A percentile compares a stretch with the other conserved stretches of the same genome.
phyloP scores from a whole-genome alignment of 2,113 vertebrate genomes.

The Rana temporaria region DNA sequence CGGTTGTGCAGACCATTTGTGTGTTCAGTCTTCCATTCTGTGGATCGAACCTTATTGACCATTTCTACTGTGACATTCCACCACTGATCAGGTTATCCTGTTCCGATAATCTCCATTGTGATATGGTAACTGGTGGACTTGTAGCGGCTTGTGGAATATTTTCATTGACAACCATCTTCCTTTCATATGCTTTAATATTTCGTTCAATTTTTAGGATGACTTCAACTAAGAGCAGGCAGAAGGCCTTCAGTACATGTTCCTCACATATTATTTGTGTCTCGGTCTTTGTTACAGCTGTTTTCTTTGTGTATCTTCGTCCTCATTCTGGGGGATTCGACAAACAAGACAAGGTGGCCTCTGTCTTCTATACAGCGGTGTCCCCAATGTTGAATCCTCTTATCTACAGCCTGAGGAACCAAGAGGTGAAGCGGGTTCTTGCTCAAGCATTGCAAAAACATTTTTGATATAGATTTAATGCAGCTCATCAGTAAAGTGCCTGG shows the following conservation, averaged over 20 bases:
- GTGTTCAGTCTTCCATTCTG: neutral
- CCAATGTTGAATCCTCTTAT: no score
- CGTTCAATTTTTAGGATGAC: neutral
- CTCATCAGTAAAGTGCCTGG: no score
- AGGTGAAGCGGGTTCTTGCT: neutral
- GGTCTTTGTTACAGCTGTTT: neutral
- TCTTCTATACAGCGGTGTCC: neutral
- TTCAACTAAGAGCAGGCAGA: neutral
- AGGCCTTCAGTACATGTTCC: conserved; percentile 18
- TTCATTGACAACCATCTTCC: neutral
- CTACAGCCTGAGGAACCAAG: neutral
- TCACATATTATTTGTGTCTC: neutral
- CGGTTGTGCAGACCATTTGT: neutral
- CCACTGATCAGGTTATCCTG: neutral
- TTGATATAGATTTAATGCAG: no score
- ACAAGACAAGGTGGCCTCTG: neutral
- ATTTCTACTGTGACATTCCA: conserved; percentile 23
- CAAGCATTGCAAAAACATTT: no score
- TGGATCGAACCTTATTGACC: conserved; percentile 1
- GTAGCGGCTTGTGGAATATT: neutral
- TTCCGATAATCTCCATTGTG: neutral
- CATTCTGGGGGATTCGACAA: neutral
- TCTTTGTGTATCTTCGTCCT: neutral
- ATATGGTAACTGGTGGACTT: neutral
- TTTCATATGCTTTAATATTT: neutral